Evolutionary conservation across 2,113 vertebrate species (phyloP), one percentile per base, ranked within the genome.

Genomic region (Danionella cerebrum): DNA sequence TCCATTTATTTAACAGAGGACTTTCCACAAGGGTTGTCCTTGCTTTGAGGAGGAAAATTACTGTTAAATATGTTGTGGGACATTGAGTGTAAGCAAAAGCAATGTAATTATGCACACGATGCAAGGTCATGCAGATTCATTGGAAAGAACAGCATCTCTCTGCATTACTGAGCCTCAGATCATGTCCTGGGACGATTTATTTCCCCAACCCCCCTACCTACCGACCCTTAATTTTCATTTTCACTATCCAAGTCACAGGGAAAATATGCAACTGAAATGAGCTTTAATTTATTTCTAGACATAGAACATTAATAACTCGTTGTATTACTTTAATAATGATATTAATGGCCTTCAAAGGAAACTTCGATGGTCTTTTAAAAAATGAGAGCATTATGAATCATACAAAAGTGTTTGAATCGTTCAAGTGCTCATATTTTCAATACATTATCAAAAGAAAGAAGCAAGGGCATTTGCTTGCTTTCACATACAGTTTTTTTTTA

Each of bases 1-100:
- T 69, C 65, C 44, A 65, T 73, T 73, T 64, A 57, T 35, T 39
- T 57, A 58, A 33, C 24, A 3, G 19, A 64, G 45, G 52, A 44
- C 51, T 38, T 22, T 27, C 25, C 19, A 65, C 41, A 41, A 65
- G 42, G 11, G 4, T 38, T 29, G 24, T 69, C 55, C 41, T 64
- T 55, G 60, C 50, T 24, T 64, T 57, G n/a, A 60, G 54, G 33
- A 25, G 5, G 25, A 29, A 41, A 4, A 12, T 65, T 55, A 27
- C 54, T 45, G 29, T 53, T 27, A 29, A 50, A 3, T 11, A 19
- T 10, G 11, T 6, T 45, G 47, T 10, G 10, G 35, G 19, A 21
- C 31, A 18, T 11, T 25, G 35, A 45, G 44, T 1, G 33, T 35
- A 10, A 54, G 52, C 11, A 12, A 48, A 31, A 42, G 16, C 12